Percentiles rank a stretch among this genome's conserved stretches.
phyloP scores from a whole-genome alignment of 2,113 vertebrate species.

The Mastomys coucha region DNA sequence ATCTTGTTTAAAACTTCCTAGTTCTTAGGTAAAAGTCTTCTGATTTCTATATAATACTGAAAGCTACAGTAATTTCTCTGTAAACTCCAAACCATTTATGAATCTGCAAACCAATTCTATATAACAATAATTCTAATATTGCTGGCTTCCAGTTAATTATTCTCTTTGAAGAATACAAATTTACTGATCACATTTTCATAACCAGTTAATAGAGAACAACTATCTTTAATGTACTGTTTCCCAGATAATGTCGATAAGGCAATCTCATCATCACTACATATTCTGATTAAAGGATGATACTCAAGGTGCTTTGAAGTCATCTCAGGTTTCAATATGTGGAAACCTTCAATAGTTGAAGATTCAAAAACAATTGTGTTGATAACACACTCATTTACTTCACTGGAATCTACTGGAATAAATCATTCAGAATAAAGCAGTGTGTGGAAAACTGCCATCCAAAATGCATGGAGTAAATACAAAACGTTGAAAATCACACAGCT shows the following conservation, averaged over 20 bases:
- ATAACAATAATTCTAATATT: neutral
- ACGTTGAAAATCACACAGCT: neutral
- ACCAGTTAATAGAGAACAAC: neutral
- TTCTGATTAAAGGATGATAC: no score
- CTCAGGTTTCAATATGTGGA: neutral
- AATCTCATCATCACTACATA: neutral
- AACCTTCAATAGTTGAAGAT: neutral
- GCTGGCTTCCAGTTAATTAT: neutral
- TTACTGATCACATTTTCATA: conserved; percentile 23
- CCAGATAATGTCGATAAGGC: neutral
- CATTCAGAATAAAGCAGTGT: neutral
- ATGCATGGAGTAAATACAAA: neutral
- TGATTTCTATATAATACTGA: neutral
- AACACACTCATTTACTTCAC: neutral
- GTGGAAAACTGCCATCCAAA: neutral
- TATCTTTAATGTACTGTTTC: neutral
- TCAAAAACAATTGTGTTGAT: neutral
- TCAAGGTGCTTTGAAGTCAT: neutral
- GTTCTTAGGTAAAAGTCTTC: neutral
- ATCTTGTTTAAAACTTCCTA: neutral
- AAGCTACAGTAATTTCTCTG: neutral
- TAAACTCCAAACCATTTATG: neutral
- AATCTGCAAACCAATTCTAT: neutral
- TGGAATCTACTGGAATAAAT: neutral
- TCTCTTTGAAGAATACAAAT: neutral